Evolutionary conservation across 2,797 vertebrate species (phyloP), one percentile per base, ranked within the genome.

Genomic region (Lindbergichthys nudifrons): DNA sequence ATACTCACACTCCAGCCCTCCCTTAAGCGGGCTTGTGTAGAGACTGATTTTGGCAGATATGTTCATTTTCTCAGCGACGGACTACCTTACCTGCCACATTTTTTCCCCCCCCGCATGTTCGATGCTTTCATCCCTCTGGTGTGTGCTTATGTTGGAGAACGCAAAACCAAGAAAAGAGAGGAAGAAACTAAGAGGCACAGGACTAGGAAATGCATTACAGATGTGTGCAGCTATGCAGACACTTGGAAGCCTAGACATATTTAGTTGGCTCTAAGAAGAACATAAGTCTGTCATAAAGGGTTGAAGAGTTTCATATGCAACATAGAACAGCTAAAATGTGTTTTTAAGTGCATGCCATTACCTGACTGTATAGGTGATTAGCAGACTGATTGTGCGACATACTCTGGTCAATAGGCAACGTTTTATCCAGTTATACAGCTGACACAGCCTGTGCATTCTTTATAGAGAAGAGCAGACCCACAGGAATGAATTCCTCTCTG

Each of bases 141-240:
- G 46, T 64, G 42, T 81, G 66, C 81, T 74, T 83, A 57, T 79
- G 64, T 88, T 81, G 81, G 82, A 77, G 53, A 57, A 64, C 39
- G 64, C 48, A 48, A 73, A 75, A 62, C 60, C 47, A 60, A 54
- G 62, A 77, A 62, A 50, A 70, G 46, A 81, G 83, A 60, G 76
- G 70, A 65, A 54, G 77, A 70, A 73, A 60, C 47, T 43, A 21
- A 15, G 69, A 85, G 69, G 70, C 61, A 19, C 63, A 66, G 79
- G 69, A 73, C 71, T n/a, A 65, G 75, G 58, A 91, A 92, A 92
- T 90, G 84, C 65, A 61, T 91, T 86, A 39, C 91, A 93, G 91
- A 92, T 91, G 91, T 92, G 82, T 68, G 77, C 76, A 78, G 81
- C 39, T 65, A 73, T 79, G 83, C 48, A 78, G 75, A 73, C 61